These are phyloP conservation scores for Oreochromis aureus DNA, from an alignment of 2,113 vertebrate species.

Conservation along the genomic window DNA sequence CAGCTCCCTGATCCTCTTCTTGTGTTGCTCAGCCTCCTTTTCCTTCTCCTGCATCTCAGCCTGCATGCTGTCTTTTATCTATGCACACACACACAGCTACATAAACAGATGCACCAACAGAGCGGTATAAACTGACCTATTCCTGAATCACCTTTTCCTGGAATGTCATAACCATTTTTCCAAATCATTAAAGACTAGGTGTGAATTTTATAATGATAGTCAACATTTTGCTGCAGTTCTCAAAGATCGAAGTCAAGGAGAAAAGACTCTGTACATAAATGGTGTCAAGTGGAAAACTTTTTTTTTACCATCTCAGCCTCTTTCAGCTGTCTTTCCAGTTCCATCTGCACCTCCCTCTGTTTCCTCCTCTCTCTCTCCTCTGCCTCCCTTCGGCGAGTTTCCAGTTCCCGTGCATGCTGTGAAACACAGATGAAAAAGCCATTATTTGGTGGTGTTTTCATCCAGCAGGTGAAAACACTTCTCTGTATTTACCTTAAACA, in stretches of 20 bases:
- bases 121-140: slow-evolving; percentile 16
- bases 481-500: not conserved
- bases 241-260: not conserved
- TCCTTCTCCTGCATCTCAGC: slow-evolving; percentile 69
- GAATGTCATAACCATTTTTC: not conserved
- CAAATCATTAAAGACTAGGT: not conserved
- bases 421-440: not conserved
- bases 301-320: slow-evolving; percentile 68
- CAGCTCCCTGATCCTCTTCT: slow-evolving; percentile 68
- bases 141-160: slow-evolving; percentile 19
- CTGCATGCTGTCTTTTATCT: slow-evolving; percentile 69
- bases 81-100: slow-evolving; percentile 21
- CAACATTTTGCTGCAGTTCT: not conserved
- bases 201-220: slow-evolving; percentile 18
- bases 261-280: not conserved
- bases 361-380: slow-evolving; percentile 63
- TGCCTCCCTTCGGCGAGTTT: slow-evolving; percentile 55
- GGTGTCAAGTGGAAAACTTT: not conserved
- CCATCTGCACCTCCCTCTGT: slow-evolving; percentile 68
- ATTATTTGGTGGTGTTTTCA: not conserved
- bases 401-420: slow-evolving; percentile 69
- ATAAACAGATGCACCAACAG: not conserved
- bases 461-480: not conserved
- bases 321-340: slow-evolving; percentile 70
- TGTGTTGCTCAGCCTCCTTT: slow-evolving; percentile 64